A percentile compares a stretch with the other conserved stretches of the same genome.
Conservation (phyloP, 2,113 vertebrate species). For the Anarhynchus alexandrinus region DNA sequence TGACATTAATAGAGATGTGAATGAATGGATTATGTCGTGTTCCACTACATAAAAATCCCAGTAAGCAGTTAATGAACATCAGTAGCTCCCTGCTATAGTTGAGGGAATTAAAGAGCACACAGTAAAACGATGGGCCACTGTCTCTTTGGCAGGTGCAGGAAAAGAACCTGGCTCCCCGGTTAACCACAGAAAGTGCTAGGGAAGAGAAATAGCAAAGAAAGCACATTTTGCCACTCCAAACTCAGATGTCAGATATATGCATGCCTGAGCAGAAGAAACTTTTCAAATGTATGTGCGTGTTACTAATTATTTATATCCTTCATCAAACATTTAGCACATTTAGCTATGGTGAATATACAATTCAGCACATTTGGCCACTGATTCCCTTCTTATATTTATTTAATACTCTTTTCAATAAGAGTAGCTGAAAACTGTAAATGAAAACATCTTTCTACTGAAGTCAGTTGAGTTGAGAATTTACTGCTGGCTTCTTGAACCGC, state of each 20-base stretch:
- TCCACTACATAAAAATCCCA: background rate
- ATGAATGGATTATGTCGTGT: background rate
- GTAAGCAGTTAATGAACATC: background rate
- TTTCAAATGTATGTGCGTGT: background rate
- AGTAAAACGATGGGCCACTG: background rate
- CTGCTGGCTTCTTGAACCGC: background rate
- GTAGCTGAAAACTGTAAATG: background rate
- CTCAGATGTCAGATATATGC: background rate
- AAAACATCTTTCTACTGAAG: background rate
- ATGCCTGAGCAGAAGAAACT: background rate
- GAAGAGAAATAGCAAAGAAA: background rate
- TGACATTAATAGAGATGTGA: background rate
- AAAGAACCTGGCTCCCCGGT: background rate
- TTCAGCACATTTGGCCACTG: conserved; percentile 6
- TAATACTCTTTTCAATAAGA: background rate
- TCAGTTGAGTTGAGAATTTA: background rate
- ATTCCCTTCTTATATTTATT: conserved; percentile 45
- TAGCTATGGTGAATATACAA: background rate
- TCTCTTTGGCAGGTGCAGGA: background rate
- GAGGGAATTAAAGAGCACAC: background rate
- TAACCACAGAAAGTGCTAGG: background rate
- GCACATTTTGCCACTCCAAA: background rate
- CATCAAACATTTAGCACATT: conserved; percentile 59
- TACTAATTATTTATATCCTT: conserved; percentile 60
- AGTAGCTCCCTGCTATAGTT: background rate